A percentile compares a stretch with the other conserved stretches of the same genome.
These are phyloP conservation scores for Ctenosaura bakeri DNA, from an alignment of 2,797 vertebrate species.

Conservation along the genomic window DNA sequence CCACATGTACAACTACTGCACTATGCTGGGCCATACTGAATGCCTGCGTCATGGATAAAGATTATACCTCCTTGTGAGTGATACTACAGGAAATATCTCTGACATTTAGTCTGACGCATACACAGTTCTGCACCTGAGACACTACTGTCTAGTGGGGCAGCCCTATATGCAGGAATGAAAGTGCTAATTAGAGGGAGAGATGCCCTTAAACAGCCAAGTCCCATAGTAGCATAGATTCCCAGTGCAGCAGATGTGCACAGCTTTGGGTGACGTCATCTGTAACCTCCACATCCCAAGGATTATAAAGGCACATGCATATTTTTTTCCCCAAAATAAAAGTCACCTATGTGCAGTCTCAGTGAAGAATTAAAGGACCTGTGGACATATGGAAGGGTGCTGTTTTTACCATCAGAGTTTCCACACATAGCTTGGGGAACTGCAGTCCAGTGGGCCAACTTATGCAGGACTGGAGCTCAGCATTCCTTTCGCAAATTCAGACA, in stretches of 20 bases:
- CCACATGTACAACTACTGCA: too few relatives aligned
- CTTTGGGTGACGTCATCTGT: not conserved
- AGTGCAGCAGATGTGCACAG: not conserved
- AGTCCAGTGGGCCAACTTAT: not conserved
- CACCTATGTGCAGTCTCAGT: too few relatives aligned
- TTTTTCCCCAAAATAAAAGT: not conserved
- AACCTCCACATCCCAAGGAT: too few relatives aligned
- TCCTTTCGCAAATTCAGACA: not conserved
- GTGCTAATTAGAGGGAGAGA: not conserved
- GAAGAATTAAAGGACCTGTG: not conserved
- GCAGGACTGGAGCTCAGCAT: not conserved
- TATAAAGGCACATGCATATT: not conserved
- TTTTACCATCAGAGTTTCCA: not conserved
- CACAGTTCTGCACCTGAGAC: not conserved
- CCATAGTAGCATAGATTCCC: not conserved
- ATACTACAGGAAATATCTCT: not conserved
- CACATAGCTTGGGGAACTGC: not conserved
- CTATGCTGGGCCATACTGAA: too few relatives aligned
- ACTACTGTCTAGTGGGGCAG: not conserved
- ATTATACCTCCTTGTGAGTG: not conserved
- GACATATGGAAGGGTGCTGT: not conserved
- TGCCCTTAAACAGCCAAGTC: not conserved
- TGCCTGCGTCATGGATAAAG: too few relatives aligned
- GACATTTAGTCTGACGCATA: not conserved
- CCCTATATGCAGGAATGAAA: not conserved